phyloP scores from a whole-genome alignment of 2,113 vertebrate species.

The Xyliphius kryptos region DNA sequence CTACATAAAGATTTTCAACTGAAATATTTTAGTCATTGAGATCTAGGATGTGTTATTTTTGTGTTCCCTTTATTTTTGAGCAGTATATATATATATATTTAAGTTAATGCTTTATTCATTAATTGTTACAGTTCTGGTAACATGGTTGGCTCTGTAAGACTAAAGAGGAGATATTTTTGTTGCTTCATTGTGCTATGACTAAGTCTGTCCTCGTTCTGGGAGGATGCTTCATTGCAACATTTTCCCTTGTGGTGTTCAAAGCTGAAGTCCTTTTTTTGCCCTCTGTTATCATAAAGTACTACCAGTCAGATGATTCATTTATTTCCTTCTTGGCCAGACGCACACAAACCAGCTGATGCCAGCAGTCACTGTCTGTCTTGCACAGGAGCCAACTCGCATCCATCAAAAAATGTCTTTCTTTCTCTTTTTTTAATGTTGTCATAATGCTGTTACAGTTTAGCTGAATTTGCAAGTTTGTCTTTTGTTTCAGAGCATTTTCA shows the following conservation, averaged over 20 bases:
- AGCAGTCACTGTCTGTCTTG: background rate
- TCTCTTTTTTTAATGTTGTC: background rate
- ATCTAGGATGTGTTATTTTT: no score
- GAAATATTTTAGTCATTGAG: no score
- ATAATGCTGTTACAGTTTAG: background rate
- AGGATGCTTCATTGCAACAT: background rate
- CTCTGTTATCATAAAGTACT: background rate
- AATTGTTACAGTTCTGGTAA: background rate
- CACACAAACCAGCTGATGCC: constrained; percentile 2
- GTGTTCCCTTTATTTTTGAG: no score
- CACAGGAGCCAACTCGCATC: background rate
- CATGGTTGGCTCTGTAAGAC: background rate
- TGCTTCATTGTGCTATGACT: background rate
- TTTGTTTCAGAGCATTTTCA: background rate
- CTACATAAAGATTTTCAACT: no score
- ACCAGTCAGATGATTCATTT: background rate
- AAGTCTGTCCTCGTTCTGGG: constrained; percentile 2
- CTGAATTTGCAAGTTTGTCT: background rate
- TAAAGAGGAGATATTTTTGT: no score
- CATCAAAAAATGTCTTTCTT: background rate
- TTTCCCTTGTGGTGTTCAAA: background rate
- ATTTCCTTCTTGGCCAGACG: constrained; percentile 5
- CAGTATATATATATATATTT: no score
- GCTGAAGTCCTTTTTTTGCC: background rate
- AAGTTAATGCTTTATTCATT: no score